Evolutionary conservation across 2,113 vertebrate genomes (phyloP).

Genomic region (Elachura formosa): DNA sequence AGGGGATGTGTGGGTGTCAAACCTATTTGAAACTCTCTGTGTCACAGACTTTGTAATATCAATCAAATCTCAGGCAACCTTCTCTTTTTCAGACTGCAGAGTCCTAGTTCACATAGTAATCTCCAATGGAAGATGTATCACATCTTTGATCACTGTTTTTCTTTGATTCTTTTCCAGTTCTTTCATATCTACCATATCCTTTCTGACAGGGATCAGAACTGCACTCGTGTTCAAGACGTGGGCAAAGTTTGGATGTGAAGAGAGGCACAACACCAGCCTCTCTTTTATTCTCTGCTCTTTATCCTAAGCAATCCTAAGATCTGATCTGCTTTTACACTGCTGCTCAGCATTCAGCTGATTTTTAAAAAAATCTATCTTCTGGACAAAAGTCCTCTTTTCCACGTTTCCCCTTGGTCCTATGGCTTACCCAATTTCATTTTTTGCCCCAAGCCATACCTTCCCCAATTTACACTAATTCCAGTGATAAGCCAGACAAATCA

Average conservation of each 20-base stretch:
- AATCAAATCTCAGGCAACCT: not conserved
- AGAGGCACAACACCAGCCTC: not conserved
- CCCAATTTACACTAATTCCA: not conserved
- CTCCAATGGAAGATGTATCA: not conserved
- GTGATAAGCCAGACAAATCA: not conserved
- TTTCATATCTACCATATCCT: not conserved
- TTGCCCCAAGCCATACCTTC: not conserved
- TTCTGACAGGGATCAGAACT: not conserved
- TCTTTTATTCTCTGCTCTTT: not conserved
- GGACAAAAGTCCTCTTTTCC: not conserved
- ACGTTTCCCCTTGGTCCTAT: not conserved
- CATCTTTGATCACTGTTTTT: not conserved
- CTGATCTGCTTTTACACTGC: not conserved
- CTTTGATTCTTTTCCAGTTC: not conserved
- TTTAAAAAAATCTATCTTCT: not conserved
- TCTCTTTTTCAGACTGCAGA: not conserved
- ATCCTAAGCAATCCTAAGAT: not conserved
- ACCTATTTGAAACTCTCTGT: not conserved
- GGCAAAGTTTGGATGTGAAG: not conserved
- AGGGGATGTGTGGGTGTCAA: not conserved
- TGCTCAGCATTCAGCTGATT: not conserved
- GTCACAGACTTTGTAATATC: not conserved
- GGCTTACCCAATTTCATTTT: not conserved
- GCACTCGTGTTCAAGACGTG: rapidly evolving
- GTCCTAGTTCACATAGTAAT: not conserved